Conservation (phyloP, 2,797 vertebrate species). For the Chrosomus eos region DNA sequence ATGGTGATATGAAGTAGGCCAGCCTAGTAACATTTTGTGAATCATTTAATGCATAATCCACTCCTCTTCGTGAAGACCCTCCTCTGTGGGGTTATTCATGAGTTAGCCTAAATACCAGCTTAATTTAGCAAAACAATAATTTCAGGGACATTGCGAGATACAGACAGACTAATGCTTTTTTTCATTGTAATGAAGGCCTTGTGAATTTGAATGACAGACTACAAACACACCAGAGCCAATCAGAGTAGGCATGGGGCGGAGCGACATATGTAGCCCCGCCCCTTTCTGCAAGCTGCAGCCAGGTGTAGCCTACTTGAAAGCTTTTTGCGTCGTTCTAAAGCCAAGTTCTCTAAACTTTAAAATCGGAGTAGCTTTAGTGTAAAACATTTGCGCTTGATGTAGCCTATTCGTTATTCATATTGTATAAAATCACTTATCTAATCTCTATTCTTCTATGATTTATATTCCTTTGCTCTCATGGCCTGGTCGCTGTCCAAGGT, state of each 20-base stretch:
- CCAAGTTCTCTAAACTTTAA: neutral
- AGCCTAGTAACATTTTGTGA: neutral
- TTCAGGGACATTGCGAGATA: neutral
- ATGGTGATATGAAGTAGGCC: neutral
- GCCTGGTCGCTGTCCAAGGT: neutral
- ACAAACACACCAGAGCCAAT: neutral
- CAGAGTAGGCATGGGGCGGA: neutral
- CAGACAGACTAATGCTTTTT: neutral
- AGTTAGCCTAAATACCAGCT: neutral
- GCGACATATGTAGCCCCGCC: neutral
- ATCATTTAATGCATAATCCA: neutral
- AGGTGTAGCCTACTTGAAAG: neutral
- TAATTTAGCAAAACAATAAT: neutral
- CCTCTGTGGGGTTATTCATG: neutral
- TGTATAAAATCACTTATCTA: neutral
- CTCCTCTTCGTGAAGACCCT: neutral
- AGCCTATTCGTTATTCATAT: neutral
- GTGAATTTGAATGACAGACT: neutral
- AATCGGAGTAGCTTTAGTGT: neutral
- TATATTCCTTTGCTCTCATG: neutral
- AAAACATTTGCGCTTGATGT: no score
- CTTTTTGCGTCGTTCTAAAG: neutral
- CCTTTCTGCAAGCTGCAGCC: neutral
- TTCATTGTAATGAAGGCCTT: neutral
- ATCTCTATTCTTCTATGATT: neutral